These are phyloP conservation scores for Dryobotodes eremita DNA, from an alignment of 2,888 invertebrate genomes.

Conservation along the genomic window DNA sequence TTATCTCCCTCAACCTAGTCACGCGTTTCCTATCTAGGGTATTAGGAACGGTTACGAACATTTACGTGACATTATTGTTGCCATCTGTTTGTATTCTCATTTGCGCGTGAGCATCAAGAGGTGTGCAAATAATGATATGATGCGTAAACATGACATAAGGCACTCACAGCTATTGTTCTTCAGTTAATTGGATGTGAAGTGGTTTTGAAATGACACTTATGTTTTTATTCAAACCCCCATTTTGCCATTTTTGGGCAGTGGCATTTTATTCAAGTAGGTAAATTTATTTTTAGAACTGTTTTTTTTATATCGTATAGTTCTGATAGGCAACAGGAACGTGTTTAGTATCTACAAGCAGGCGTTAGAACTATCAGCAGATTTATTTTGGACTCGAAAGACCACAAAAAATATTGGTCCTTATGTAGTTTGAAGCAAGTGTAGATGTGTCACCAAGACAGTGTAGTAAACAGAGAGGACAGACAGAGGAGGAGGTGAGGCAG, in stretches of 20 bases:
- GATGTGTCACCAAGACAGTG: not conserved
- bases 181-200: slow-evolving; percentile 70
- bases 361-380: not conserved
- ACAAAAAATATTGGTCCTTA: not conserved
- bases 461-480: not conserved
- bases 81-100: slow-evolving; percentile 39
- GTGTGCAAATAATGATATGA: slow-evolving; percentile 46
- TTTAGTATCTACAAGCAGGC: not conserved
- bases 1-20: not conserved
- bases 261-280: slow-evolving; percentile 3
- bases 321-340: not conserved
- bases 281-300: not conserved
- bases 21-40: not conserved
- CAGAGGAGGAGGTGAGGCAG: not conserved
- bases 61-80: slow-evolving; percentile 18
- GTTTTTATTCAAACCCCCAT: no score
- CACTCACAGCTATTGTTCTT: slow-evolving; percentile 44
- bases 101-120: slow-evolving; percentile 39
- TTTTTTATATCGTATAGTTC: not conserved
- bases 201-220: slow-evolving; percentile 9
- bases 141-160: slow-evolving; percentile 21
- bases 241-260: slow-evolving; percentile 3
- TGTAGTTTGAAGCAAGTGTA: not conserved
- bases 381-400: not conserved
- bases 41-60: slow-evolving; percentile 8